These are phyloP conservation scores for Poecilia latipinna DNA, from an alignment of 2,113 vertebrate species.

Conservation along the genomic window DNA sequence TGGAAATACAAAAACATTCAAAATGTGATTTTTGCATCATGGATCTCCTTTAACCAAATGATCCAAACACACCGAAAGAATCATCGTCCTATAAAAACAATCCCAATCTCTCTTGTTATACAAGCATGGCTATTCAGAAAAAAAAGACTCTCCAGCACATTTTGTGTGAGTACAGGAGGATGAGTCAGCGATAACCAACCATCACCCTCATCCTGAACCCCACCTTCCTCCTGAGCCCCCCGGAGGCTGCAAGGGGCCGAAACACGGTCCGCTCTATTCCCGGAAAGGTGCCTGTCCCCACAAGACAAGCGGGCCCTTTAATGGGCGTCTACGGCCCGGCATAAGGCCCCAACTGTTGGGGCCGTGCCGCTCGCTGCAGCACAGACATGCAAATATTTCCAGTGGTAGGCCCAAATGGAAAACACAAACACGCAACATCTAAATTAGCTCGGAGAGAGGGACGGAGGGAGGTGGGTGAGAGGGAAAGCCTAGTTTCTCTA, in stretches of 20 bases:
- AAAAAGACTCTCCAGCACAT: slow-evolving; percentile 34
- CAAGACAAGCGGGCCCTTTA: slow-evolving; percentile 81
- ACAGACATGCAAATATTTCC: slow-evolving; percentile 83
- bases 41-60: background rate
- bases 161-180: slow-evolving; percentile 52
- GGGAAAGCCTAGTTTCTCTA: slow-evolving; percentile 71
- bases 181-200: slow-evolving; percentile 68
- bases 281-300: slow-evolving; percentile 78
- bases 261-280: slow-evolving; percentile 80
- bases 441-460: slow-evolving; percentile 77
- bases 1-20: too few species aligned
- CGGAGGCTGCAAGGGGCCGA: slow-evolving; percentile 60
- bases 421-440: slow-evolving; percentile 81
- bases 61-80: background rate
- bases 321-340: slow-evolving; percentile 72
- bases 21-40: too few species aligned
- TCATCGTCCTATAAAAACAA: slow-evolving; percentile 1
- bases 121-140: slow-evolving; percentile 37
- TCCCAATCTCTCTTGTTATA: background rate
- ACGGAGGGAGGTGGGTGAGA: slow-evolving; percentile 61
- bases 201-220: slow-evolving; percentile 35
- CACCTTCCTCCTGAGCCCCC: slow-evolving; percentile 61
- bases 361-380: slow-evolving; percentile 69
- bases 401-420: slow-evolving; percentile 82
- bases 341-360: slow-evolving; percentile 80